phyloP scores from a whole-genome alignment of 2,113 vertebrate genomes.

The Amia ocellicauda region DNA sequence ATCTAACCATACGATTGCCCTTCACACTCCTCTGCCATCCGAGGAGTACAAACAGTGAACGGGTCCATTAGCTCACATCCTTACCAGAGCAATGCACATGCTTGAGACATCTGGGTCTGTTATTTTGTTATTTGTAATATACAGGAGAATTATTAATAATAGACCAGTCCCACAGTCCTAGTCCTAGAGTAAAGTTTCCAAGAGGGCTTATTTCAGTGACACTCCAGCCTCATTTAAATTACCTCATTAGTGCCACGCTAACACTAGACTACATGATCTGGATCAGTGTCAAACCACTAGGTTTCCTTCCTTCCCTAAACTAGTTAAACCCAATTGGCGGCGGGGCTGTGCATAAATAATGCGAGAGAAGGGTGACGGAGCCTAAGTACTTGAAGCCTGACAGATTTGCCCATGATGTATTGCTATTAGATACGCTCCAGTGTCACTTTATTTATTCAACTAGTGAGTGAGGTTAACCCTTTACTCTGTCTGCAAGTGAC shows the following conservation, averaged over 20 bases:
- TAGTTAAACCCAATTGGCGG: conserved; percentile 46
- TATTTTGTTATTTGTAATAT: too few relatives aligned
- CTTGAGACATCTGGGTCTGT: conserved; percentile 26
- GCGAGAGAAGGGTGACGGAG: conserved; percentile 52
- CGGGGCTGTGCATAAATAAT: conserved; percentile 64
- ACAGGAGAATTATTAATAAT: too few relatives aligned
- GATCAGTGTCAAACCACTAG: background rate
- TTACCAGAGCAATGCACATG: conserved; percentile 38
- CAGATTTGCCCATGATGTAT: conserved; percentile 65
- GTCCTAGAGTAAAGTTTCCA: too few relatives aligned
- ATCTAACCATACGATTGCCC: conserved; percentile 51
- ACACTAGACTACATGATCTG: background rate
- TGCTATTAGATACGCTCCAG: conserved; percentile 61
- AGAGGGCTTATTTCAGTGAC: too few relatives aligned
- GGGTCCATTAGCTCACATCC: conserved; percentile 58
- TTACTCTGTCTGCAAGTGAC: conserved; percentile 52
- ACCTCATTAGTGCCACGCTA: too few relatives aligned
- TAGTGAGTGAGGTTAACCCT: conserved; percentile 48
- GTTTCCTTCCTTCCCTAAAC: conserved; percentile 15
- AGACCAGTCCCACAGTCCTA: too few relatives aligned
- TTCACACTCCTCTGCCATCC: conserved; percentile 60
- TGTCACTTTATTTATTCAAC: conserved; percentile 68
- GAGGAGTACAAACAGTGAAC: conserved; percentile 50
- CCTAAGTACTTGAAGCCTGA: conserved; percentile 53
- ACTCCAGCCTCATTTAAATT: too few relatives aligned